Conservation (phyloP, 1,140 invertebrate genomes). For the Camponotus floridanus region DNA sequence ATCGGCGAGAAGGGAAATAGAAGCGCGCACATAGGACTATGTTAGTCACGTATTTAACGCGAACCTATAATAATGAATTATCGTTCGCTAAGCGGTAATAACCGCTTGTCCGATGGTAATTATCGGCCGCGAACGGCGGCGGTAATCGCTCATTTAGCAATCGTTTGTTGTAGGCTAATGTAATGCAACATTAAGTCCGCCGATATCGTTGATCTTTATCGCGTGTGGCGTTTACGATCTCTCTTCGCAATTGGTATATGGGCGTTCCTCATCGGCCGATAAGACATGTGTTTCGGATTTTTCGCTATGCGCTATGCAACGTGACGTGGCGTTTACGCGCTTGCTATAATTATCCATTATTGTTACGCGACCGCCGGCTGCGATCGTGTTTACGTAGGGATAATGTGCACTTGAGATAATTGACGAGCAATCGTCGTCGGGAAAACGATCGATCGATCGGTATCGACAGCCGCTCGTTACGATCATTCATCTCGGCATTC, state of each 20-base stretch:
- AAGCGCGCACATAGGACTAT: not conserved
- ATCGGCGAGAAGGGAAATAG: not conserved
- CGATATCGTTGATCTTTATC: slow-evolving; percentile 54
- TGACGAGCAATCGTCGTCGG: slow-evolving; percentile 15
- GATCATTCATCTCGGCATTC: slow-evolving; percentile 4
- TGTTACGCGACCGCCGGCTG: slow-evolving; percentile 19
- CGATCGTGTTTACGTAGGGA: slow-evolving; percentile 15
- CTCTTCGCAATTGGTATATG: slow-evolving; percentile 32
- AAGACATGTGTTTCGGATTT: slow-evolving; percentile 53
- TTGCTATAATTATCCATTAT: slow-evolving; percentile 47
- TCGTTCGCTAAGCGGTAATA: slow-evolving; percentile 51
- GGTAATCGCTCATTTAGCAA: slow-evolving; percentile 57
- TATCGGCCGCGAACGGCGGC: slow-evolving; percentile 34
- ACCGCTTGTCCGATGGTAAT: slow-evolving; percentile 54
- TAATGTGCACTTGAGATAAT: slow-evolving; percentile 48
- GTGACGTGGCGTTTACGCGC: slow-evolving; percentile 33
- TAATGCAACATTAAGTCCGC: slow-evolving; percentile 41
- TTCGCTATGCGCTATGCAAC: slow-evolving; percentile 3
- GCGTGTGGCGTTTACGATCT: slow-evolving; percentile 50
- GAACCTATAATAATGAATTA: slow-evolving; percentile 58
- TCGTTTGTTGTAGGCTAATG: slow-evolving; percentile 61
- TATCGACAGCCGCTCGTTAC: not conserved
- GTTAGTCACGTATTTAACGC: slow-evolving; percentile 29
- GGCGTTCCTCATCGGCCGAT: slow-evolving; percentile 46
- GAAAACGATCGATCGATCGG: slow-evolving; percentile 8